Evolutionary conservation across 2,113 vertebrate genomes (phyloP).

Genomic region (Rhinoptilus africanus): DNA sequence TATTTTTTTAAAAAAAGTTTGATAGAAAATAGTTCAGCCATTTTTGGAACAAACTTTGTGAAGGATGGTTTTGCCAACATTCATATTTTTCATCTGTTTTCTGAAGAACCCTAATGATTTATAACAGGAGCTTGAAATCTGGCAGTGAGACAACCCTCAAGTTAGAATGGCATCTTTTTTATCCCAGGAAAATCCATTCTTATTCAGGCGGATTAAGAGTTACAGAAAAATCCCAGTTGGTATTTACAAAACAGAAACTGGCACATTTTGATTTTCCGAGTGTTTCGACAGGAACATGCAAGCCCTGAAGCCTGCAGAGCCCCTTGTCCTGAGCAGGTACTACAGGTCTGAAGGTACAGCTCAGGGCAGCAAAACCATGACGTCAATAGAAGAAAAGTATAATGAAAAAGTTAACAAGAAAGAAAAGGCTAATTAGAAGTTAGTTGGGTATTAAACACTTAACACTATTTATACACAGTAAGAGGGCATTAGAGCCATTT

Average conservation of each 20-base stretch:
- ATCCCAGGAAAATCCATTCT: not conserved
- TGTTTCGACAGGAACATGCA: not conserved
- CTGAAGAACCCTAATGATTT: not conserved
- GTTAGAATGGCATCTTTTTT: not conserved
- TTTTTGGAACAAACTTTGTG: slow-evolving; percentile 4
- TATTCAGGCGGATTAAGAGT: not conserved
- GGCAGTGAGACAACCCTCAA: not conserved
- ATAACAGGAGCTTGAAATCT: not conserved
- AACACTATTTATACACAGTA: not conserved
- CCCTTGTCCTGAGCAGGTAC: not conserved
- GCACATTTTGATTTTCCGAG: not conserved
- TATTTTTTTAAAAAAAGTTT: not conserved
- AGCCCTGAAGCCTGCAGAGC: not conserved
- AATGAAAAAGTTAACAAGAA: not conserved
- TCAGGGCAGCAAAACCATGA: not conserved
- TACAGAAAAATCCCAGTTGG: not conserved
- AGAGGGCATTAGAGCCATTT: not conserved
- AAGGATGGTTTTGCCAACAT: not conserved
- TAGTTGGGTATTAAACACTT: not conserved
- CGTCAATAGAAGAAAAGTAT: not conserved
- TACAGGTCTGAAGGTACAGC: not conserved
- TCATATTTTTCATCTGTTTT: slow-evolving; percentile 5
- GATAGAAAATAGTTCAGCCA: not conserved
- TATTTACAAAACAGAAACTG: not conserved
- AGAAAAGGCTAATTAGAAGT: not conserved